These are phyloP conservation scores for Amblyornis subalaris DNA, from an alignment of 2,113 vertebrate species.

Conservation along the genomic window DNA sequence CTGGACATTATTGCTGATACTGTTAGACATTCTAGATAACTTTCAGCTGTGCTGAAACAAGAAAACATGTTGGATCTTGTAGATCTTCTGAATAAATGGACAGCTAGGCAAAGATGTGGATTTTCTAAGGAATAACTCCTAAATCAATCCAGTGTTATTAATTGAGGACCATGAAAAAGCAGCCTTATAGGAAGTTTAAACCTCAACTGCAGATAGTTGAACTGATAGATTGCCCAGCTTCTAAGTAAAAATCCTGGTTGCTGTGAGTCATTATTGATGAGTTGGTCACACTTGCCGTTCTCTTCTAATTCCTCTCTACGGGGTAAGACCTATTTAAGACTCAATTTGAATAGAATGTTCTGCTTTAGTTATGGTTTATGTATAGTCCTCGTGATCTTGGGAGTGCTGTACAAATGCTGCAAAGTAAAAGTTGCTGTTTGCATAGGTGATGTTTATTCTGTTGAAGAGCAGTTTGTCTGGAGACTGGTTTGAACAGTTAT, in stretches of 20 bases:
- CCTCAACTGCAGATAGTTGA: neutral
- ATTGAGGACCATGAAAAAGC: neutral
- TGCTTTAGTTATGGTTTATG: neutral
- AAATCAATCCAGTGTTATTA: neutral
- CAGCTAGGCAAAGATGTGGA: neutral
- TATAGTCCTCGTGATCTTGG: neutral
- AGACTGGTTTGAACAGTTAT: slow-evolving; percentile 13
- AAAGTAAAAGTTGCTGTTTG: neutral
- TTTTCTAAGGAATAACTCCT: neutral
- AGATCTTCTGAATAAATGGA: neutral
- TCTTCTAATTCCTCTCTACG: neutral
- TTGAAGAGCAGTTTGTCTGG: neutral
- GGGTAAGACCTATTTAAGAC: neutral
- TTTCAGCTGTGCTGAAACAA: neutral
- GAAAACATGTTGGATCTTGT: neutral
- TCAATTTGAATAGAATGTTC: neutral
- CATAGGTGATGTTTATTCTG: neutral
- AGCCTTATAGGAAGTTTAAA: neutral
- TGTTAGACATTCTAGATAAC: neutral
- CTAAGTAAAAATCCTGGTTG: neutral
- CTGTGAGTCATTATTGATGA: neutral
- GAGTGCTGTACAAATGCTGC: neutral
- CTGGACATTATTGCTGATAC: neutral
- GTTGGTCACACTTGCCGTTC: neutral
- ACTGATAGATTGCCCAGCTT: neutral